Percentiles rank a stretch among this genome's conserved stretches.
Evolutionary conservation across 2,888 invertebrate genomes (phyloP).

Genomic region (Plemyria rubiginata): DNA sequence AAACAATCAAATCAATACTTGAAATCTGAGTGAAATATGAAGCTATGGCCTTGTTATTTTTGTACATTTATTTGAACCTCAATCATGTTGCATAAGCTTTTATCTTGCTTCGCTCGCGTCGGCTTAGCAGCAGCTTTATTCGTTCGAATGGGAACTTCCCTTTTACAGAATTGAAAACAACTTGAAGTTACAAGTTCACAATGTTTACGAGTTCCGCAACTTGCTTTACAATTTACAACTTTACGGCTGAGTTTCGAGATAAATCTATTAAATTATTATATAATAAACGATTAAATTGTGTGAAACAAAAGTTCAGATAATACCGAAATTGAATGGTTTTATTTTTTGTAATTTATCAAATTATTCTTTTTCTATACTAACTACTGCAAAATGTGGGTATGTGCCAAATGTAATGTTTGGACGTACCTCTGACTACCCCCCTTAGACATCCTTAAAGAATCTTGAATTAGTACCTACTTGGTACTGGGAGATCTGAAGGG

Average conservation of each 20-base stretch:
- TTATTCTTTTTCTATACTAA: too few relatives aligned
- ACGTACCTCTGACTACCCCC: too few relatives aligned
- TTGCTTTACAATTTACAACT: slow-evolving; percentile 18
- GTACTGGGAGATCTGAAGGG: too few relatives aligned
- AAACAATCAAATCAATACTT: too few relatives aligned
- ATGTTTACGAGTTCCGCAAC: slow-evolving; percentile 21
- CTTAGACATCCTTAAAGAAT: too few relatives aligned
- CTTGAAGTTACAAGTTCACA: slow-evolving; percentile 15
- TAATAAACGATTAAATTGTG: slow-evolving; percentile 12
- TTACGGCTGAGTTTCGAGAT: slow-evolving; percentile 8
- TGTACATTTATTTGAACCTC: not conserved
- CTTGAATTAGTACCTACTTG: too few relatives aligned
- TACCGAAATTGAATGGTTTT: not conserved
- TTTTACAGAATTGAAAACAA: slow-evolving; percentile 28
- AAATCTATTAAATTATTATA: slow-evolving; percentile 14
- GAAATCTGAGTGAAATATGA: too few relatives aligned
- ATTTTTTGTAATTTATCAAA: too few relatives aligned
- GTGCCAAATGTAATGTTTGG: too few relatives aligned
- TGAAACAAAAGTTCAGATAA: not conserved
- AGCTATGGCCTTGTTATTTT: not conserved
- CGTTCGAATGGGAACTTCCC: slow-evolving; percentile 23
- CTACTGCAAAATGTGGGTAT: too few relatives aligned
- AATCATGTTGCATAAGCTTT: too few relatives aligned
- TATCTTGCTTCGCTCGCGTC: slow-evolving; percentile 6
- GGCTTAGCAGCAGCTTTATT: slow-evolving; percentile 1